Evolutionary conservation across 2,113 vertebrate genomes (phyloP), one percentile per base, ranked within the genome.

Genomic region (Ictidomys tridecemlineatus): DNA sequence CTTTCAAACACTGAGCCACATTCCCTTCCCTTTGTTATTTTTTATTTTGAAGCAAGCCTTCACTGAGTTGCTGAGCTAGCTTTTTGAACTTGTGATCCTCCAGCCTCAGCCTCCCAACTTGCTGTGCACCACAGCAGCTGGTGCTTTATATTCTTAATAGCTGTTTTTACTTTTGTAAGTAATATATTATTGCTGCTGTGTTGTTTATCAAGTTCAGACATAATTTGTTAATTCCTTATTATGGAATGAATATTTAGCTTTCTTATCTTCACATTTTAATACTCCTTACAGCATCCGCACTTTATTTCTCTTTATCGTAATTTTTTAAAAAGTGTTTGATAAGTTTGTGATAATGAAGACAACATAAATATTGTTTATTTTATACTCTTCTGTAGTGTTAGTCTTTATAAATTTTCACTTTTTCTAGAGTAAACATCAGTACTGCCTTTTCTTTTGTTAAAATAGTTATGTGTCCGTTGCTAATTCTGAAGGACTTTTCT

Each of bases 241-340:
- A 17, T 53, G 34, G 76, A 26, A 48, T 88, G 39, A 84, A 34
- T 12, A 72, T 78, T 89, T 70, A 78, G 39, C 48, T 34, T 82
- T 90, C 24, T 67, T 65, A 89, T 26, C 7, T 28, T 17, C 16
- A 45, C 12, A 83, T 14, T 56, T 39, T 26, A 89, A 69, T 28
- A 74, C 28, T 65, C 53, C 32, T 79, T 89, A 78, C 14, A 53
- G 70, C 5, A 48, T 72, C 51, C 24, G 89, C 26, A 69, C 32
- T 5, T 85, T 51, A 20, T 17, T 76, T 17, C 28, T 79, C 42
- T 78, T 2, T 84, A 77, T 84, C n/a, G 56, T 26, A 79, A 30
- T 61, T 93, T 95, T 56, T 89, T 79, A 45, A 45, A 89, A 93
- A 91, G 7, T 45, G 48, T 56, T 70, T 70, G n/a, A 77, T 78